These are phyloP conservation scores for Lycia hirtaria DNA, from an alignment of 2,888 invertebrate species.

Conservation along the genomic window DNA sequence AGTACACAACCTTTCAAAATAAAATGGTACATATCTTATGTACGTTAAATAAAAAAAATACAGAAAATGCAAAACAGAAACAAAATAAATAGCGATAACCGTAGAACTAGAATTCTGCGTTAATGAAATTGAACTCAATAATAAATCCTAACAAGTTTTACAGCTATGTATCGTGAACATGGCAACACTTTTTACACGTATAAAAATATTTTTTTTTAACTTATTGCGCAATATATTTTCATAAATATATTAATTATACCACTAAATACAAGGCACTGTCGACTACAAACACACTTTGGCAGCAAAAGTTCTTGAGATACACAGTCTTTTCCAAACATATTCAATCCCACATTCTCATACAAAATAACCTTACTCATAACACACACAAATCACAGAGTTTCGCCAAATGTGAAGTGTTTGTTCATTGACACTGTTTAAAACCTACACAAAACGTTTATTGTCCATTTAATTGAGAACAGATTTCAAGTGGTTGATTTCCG, in stretches of 20 bases:
- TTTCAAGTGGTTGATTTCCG: constrained; percentile 80
- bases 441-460: constrained; percentile 67
- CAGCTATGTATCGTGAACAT: constrained; percentile 74
- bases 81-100: constrained; percentile 28
- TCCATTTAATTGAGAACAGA: constrained; percentile 54
- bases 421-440: constrained; percentile 68
- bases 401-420: constrained; percentile 82
- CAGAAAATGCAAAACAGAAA: constrained; percentile 42
- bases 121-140: constrained; percentile 7
- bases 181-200: constrained; percentile 83
- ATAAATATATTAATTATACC: constrained; percentile 75
- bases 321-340: constrained; percentile 54
- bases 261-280: constrained; percentile 83
- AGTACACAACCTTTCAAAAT: constrained; percentile 81
- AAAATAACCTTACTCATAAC: constrained; percentile 53
- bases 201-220: constrained; percentile 77
- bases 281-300: constrained; percentile 86
- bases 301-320: constrained; percentile 75
- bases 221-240: constrained; percentile 78
- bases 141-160: constrained; percentile 49
- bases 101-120: constrained; percentile 2
- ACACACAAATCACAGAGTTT: constrained; percentile 79
- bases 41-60: constrained; percentile 9
- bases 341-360: constrained; percentile 59
- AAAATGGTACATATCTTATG: constrained; percentile 29